Base-by-base conservation (phyloP, 2,113 vertebrate genomes). In the Pollimyrus isidori region DNA sequence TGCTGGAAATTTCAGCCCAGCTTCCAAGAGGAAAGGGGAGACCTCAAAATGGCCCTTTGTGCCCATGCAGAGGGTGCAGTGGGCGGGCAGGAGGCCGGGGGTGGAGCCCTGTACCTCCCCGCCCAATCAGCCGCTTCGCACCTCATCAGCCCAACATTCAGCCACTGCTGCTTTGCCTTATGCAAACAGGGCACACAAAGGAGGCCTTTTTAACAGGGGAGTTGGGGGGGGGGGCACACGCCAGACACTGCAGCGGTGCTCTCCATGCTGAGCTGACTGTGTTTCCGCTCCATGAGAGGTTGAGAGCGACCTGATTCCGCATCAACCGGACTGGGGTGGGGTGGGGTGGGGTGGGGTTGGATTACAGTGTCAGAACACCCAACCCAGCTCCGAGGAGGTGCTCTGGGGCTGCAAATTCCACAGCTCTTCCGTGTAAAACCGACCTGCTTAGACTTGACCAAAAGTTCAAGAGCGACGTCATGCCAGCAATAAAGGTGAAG, bases 111-210 rank as follows among this genome's bases (percentile, higher is more conserved):
- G 15, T 11, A 45, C 42, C 23, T 80, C 56, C 58, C 15, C 45
- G 1, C 42, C 39, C 17, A 50, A 30, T 35, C 11, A 88, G 87
- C 21, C n/a, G 85, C 84, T 23, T 65, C 13, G 83, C 48, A 69
- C 89, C 88, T 89, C 89, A 87, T 62, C 87, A 90, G 89, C 82
- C 69, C 3, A n/a, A 30, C 58, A 82, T 73, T 50, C 69, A 50
- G 62, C 39, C 49, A 35, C 42, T 49, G 7, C 13, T 48, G 52
- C 39, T 69, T 89, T 62, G 56, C 45, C 89, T 90, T 89, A 86
- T 45, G 86, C 85, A 93, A 91, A 90, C 90, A 91, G 46, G 69
- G 46, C 30, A 39, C 58, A 90, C 89, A 90, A 89, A 91, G 73
- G 87, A 76, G 86, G 23, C 87, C 80, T 88, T 87, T 90, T 89